Evolutionary conservation across 2,113 vertebrate genomes (phyloP), one percentile per base, ranked within the genome.

Genomic region (Trochalopteron elliotii): DNA sequence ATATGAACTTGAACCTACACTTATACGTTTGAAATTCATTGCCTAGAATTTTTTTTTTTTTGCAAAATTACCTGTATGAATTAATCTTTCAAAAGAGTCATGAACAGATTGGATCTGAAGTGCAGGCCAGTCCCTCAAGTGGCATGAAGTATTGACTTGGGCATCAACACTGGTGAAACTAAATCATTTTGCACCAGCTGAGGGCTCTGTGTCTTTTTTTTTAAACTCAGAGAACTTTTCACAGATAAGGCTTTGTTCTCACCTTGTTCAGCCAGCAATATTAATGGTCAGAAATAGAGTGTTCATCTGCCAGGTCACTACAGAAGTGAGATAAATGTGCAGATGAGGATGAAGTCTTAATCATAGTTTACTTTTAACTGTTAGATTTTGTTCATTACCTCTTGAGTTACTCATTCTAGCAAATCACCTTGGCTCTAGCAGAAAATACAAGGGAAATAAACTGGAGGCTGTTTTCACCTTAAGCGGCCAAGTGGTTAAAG

Each of bases 401-500:
- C 87, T 95, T 14, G 9, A 89, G 45, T 71, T 93, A 50, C 64
- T 91, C 27, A 15, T 78, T 71, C 85, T 61, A 40, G 56, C 45
- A 94, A 71, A 80, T 92, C 78, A 85, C 80, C 71, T 91, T 75
- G 75, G 49, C 74, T 85, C 78, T 90, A 70, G 89, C 30, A 39
- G 72, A 71, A 83, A 85, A 96, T 86, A 60, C 69, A 49, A 92
- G 69, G 52, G 70, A 96, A 85, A 89, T 21, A 82, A 96, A 80
- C 44, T 12, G 11, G 11, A 81, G 39, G 69, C 76, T 94, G 68
- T 96, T 97, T 98, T 91, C 93, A 94, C 96, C 97, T 95, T 88
- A 93, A 94, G 93, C 59, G 96, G 97, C 90, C 93, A 94, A 95
- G 83, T 78, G 93, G 97, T 90, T 97, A 97, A 97, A 83, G 71